Conservation (phyloP, 2,797 vertebrate genomes). For the Ispidina lecontei region DNA sequence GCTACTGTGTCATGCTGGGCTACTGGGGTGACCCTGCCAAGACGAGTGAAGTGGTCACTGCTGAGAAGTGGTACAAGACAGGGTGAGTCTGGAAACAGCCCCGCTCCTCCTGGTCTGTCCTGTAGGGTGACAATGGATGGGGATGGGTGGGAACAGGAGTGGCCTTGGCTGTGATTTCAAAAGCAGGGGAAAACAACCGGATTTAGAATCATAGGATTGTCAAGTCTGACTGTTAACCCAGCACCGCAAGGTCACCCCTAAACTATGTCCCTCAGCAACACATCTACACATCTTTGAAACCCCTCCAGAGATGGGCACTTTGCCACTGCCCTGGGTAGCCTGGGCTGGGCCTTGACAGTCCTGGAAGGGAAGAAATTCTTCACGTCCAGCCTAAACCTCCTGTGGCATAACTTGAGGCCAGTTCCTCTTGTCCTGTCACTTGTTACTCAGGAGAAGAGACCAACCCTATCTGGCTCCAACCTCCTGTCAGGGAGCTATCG, state of each 20-base stretch:
- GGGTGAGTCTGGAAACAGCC: constrained; percentile 83
- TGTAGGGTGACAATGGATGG: not conserved
- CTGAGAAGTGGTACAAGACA: constrained; percentile 91
- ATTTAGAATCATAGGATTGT: not conserved
- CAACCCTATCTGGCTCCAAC: not conserved
- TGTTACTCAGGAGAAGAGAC: not conserved
- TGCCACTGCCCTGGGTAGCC: not conserved
- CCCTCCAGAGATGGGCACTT: not conserved
- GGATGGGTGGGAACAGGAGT: not conserved
- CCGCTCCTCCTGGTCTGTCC: not conserved
- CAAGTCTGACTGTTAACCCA: not conserved
- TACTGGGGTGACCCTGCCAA: constrained; percentile 88
- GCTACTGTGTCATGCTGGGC: constrained; percentile 91
- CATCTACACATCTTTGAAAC: not conserved
- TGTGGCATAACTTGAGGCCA: not conserved
- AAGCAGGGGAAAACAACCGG: not conserved
- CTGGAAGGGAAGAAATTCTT: not conserved
- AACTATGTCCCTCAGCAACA: not conserved
- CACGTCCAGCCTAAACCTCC: not conserved
- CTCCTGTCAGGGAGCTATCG: not conserved
- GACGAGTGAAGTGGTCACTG: constrained; percentile 81
- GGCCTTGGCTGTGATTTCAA: not conserved
- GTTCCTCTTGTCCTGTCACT: not conserved
- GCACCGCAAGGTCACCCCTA: not conserved
- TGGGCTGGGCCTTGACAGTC: not conserved